Percentiles rank a stretch among this genome's conserved stretches.
These are phyloP conservation scores for Amphibalanus amphitrite DNA, from an alignment of 1,140 invertebrate genomes.

Conservation along the genomic window DNA sequence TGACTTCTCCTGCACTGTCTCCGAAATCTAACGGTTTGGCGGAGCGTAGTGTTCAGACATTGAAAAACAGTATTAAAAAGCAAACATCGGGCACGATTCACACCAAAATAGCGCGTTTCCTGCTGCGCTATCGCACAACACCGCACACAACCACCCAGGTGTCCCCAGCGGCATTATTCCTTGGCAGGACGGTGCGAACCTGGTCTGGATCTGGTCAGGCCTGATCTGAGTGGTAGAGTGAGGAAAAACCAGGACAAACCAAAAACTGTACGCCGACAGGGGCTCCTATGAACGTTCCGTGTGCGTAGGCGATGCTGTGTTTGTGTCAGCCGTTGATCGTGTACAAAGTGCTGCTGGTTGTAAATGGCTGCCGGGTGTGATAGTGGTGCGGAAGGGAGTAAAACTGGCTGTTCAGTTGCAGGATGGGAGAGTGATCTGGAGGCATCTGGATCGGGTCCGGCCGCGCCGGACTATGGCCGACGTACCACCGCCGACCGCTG, in stretches of 20 bases:
- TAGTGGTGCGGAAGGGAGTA: not conserved
- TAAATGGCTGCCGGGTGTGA: not conserved
- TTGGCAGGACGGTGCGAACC: not conserved
- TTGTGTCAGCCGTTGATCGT: not conserved
- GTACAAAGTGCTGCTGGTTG: not conserved
- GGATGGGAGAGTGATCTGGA: not conserved
- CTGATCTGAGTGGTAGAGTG: not conserved
- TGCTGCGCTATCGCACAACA: not conserved
- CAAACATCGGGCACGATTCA: not conserved
- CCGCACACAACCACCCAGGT: not conserved
- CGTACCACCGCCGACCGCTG: not conserved
- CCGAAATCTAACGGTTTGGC: not conserved
- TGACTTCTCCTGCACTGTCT: not conserved
- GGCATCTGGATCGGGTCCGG: not conserved
- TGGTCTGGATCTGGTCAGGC: not conserved
- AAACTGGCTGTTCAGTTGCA: slow-evolving; percentile 1
- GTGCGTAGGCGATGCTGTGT: not conserved
- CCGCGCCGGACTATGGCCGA: not conserved
- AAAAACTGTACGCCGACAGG: not conserved
- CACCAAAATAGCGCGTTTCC: not conserved
- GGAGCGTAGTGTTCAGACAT: not conserved
- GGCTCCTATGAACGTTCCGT: not conserved
- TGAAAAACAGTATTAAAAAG: not conserved
- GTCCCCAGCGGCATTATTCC: not conserved
- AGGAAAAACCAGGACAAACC: not conserved